Base-by-base conservation (phyloP, 2,888 invertebrate genomes). In the Cylindroiulus punctatus region DNA sequence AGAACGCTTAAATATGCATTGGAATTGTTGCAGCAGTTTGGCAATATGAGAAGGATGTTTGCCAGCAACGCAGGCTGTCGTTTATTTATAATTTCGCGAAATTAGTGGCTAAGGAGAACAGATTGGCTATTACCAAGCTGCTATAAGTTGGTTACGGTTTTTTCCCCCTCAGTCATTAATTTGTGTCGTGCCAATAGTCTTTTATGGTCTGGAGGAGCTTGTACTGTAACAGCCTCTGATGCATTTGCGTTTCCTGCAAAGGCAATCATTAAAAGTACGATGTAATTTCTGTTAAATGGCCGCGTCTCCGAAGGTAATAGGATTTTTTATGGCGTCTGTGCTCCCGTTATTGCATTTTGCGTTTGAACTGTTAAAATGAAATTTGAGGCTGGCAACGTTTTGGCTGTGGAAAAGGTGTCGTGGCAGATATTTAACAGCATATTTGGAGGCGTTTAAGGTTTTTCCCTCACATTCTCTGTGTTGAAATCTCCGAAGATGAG, bases 321-420 rank as follows among this genome's bases (percentile, higher is more conserved):
- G 76, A 76, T 76, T 76, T 76, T 76, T 76, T 76, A 76, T 22
- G 26, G 30, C 76, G 14, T 8, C 76, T 30, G 76, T 12, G 30
- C 30, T 30, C 76, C n/a, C 30, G 30, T 76, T 76, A 76, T 76
- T 76, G 76, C 76, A 76, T 30, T 30, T 76, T 76, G 30, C 30
- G 76, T 76, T 76, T 76, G 76, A 76, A 76, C 76, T 76, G 76
- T 12, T 22, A 76, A 76, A 76, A 76, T 76, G 76, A 76, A 76
- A 76, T 30, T 76, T 76, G 76, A 76, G 76, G 76, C 22, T 22
- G 76, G 14, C 30, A 76, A 76, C 76, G 14, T 65, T 65, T 30
- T 26, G 26, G 10, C 26, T 10, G 26, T 26, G 65, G 7, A 26
- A n/a, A 65, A 76, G 76, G 76, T 76, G 76, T 76, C 30, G 26